These are phyloP conservation scores for Galbula dea DNA, from an alignment of 2,113 vertebrate genomes.

Conservation along the genomic window DNA sequence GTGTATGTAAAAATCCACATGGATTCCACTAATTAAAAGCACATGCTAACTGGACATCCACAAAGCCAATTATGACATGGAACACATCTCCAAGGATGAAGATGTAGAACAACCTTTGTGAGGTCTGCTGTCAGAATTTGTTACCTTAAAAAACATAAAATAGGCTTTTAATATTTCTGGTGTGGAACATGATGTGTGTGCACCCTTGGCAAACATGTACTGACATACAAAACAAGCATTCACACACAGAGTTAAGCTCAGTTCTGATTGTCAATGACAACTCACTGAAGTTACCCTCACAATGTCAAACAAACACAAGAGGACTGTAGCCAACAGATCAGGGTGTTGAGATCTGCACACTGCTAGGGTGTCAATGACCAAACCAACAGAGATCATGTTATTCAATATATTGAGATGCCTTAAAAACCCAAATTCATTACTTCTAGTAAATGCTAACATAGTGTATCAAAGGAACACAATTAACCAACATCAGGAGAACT, in stretches of 20 bases:
- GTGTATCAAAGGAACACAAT: neutral
- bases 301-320: neutral
- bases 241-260: neutral
- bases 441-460: neutral
- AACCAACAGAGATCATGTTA: neutral
- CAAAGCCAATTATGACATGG: neutral
- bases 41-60: neutral
- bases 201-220: neutral
- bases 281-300: neutral
- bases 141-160: neutral
- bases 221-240: neutral
- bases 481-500: neutral
- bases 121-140: neutral
- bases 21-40: slow-evolving; percentile 4
- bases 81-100: neutral
- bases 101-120: neutral
- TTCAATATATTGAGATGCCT: neutral
- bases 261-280: neutral
- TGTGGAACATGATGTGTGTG: neutral
- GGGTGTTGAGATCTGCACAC: neutral
- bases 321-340: neutral
- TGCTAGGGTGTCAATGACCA: neutral
- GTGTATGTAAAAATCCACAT: neutral
- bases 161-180: neutral
- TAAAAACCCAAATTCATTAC: neutral